Evolutionary conservation across 1,140 invertebrate genomes (phyloP).

Genomic region (Diorhabda carinulata): DNA sequence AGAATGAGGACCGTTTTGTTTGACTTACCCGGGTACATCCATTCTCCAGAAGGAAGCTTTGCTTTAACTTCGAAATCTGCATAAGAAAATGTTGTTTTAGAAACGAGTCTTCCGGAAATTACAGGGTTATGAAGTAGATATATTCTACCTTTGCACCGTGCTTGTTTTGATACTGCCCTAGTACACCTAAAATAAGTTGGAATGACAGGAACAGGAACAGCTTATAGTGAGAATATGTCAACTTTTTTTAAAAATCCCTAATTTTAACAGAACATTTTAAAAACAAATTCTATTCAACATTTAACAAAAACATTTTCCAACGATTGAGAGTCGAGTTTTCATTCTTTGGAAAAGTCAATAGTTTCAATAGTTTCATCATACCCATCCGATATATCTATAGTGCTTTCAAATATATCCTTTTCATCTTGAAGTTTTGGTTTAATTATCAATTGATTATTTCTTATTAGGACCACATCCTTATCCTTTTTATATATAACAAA

Average conservation of each 20-base stretch:
- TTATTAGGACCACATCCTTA: slow-evolving; percentile 14
- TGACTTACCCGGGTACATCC: slow-evolving; percentile 57
- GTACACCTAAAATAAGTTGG: slow-evolving; percentile 2
- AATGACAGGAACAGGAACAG: too few relatives aligned
- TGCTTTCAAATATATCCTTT: not conserved
- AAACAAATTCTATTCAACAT: too few relatives aligned
- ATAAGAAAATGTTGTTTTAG: slow-evolving; percentile 58
- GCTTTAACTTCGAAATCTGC: slow-evolving; percentile 60
- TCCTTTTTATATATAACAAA: slow-evolving; percentile 38
- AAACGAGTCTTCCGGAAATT: slow-evolving; percentile 40
- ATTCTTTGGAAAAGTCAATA: too few relatives aligned
- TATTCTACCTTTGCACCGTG: slow-evolving; percentile 4
- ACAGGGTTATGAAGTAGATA: slow-evolving; percentile 27
- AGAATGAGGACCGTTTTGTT: too few relatives aligned
- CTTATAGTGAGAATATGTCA: too few relatives aligned
- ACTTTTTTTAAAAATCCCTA: too few relatives aligned
- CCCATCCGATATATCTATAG: not conserved
- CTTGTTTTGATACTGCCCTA: not conserved
- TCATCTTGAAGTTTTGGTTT: slow-evolving; percentile 16
- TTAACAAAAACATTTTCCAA: too few relatives aligned
- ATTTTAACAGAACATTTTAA: too few relatives aligned
- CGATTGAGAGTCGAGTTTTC: too few relatives aligned
- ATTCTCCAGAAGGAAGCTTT: slow-evolving; percentile 64
- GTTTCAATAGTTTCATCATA: not conserved
- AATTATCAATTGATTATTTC: slow-evolving; percentile 19